A percentile compares a stretch with the other conserved stretches of the same genome.
These are phyloP conservation scores for Campoletis raptor DNA, from an alignment of 2,888 invertebrate genomes.

Conservation along the genomic window DNA sequence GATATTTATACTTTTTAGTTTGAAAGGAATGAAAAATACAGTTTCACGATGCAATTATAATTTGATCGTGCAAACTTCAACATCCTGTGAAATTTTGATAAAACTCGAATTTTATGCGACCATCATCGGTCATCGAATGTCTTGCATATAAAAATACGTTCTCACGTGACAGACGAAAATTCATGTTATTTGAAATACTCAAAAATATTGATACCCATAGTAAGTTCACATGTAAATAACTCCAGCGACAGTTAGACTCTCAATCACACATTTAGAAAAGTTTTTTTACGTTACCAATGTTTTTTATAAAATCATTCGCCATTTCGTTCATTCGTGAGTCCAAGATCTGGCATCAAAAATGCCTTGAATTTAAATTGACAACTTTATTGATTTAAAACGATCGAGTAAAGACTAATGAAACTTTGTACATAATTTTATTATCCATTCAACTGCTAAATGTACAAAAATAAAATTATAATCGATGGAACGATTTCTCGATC, in stretches of 20 bases:
- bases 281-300: background rate
- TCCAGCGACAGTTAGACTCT: background rate
- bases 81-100: background rate
- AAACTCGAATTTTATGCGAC: background rate
- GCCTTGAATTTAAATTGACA: background rate
- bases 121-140: background rate
- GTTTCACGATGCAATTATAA: background rate
- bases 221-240: background rate
- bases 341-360: background rate
- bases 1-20: conserved; percentile 77
- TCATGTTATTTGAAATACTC: background rate
- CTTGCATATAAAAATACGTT: background rate
- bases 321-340: background rate
- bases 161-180: background rate
- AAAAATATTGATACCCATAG: background rate
- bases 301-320: background rate
- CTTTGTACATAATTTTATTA: background rate
- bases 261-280: background rate
- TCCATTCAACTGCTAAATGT: background rate
- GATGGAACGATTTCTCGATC: background rate
- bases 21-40: background rate
- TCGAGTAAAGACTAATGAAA: background rate
- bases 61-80: background rate
- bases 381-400: background rate
- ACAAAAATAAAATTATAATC: background rate